phyloP scores from a whole-genome alignment of 2,888 invertebrate genomes.

The Agrotis exclamationis region DNA sequence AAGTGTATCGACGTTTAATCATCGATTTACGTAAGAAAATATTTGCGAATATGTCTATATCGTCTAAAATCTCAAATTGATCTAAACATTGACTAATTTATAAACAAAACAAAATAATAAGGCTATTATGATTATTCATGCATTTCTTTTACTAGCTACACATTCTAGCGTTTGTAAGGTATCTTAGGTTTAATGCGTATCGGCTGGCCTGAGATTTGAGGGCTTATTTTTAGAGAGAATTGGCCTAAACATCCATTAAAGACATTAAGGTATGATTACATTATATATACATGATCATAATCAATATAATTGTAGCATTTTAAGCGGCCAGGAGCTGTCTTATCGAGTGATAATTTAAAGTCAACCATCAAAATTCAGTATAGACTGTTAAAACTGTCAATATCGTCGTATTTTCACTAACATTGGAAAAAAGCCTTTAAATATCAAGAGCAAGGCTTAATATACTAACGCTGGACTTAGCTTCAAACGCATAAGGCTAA shows the following conservation, averaged over 20 bases:
- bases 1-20: conserved; percentile 36
- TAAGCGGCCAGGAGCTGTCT: neutral
- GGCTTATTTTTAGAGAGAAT: conserved; percentile 20
- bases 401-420: neutral
- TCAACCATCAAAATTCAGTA: neutral
- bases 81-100: conserved; percentile 83
- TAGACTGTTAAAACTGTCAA: neutral
- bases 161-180: conserved; percentile 83
- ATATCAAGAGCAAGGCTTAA: neutral
- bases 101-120: conserved; percentile 78
- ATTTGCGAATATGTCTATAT: conserved; percentile 72
- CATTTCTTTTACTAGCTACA: conserved; percentile 81
- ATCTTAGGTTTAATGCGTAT: conserved; percentile 73
- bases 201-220: conserved; percentile 48
- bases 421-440: neutral
- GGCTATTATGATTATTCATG: conserved; percentile 78
- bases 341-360: neutral
- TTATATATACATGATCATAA: no score
- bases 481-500: neutral
- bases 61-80: conserved; percentile 74
- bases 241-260: neutral
- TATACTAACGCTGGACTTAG: neutral
- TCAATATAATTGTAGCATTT: no score
- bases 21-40: conserved; percentile 68
- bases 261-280: no score